These are phyloP conservation scores for Pseudorhiza aurosa DNA, from an alignment of 30 jellyfish, hydroid and myxozoan genomes.

Conservation along the genomic window DNA sequence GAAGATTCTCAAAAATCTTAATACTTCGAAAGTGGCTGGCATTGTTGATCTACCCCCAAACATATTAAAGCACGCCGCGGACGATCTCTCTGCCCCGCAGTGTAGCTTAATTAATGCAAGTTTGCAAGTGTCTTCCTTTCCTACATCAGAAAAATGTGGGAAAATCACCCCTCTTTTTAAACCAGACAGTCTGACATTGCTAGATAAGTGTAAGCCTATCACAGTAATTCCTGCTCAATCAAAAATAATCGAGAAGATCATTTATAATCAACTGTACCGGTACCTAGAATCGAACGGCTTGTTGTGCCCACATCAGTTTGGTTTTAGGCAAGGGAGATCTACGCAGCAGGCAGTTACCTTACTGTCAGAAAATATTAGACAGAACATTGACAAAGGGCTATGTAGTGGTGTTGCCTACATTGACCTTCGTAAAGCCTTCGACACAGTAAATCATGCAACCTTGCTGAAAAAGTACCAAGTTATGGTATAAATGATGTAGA, in stretches of 20 bases:
- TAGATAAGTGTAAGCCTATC: constrained; percentile 4
- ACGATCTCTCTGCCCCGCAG: constrained; percentile 34
- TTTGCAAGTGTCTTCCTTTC: constrained; percentile 40
- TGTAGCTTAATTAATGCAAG: constrained; percentile 21
- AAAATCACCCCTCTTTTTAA: constrained; percentile 42
- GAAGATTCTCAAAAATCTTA: constrained; percentile 32
- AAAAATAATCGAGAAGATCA: neutral
- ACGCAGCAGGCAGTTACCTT: constrained; percentile 69
- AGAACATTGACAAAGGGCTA: constrained; percentile 70
- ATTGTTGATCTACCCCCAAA: constrained; percentile 47
- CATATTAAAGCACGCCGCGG: constrained; percentile 45
- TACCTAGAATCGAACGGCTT: constrained; percentile 53
- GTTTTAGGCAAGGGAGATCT: constrained; percentile 67
- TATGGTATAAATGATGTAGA: constrained; percentile 45
- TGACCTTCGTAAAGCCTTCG: constrained; percentile 59
- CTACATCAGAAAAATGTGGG: constrained; percentile 54
- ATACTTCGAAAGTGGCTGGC: constrained; percentile 42
- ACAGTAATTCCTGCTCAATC: constrained; percentile 15
- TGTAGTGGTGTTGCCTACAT: constrained; percentile 65
- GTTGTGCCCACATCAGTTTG: constrained; percentile 59
- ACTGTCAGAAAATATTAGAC: constrained; percentile 42
- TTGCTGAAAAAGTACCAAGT: constrained; percentile 21
- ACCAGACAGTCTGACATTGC: constrained; percentile 1
- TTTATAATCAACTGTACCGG: constrained; percentile 52
- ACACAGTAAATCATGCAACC: constrained; percentile 60